phyloP scores from a whole-genome alignment of 2,888 invertebrate species.

The Salpingus planirostris region DNA sequence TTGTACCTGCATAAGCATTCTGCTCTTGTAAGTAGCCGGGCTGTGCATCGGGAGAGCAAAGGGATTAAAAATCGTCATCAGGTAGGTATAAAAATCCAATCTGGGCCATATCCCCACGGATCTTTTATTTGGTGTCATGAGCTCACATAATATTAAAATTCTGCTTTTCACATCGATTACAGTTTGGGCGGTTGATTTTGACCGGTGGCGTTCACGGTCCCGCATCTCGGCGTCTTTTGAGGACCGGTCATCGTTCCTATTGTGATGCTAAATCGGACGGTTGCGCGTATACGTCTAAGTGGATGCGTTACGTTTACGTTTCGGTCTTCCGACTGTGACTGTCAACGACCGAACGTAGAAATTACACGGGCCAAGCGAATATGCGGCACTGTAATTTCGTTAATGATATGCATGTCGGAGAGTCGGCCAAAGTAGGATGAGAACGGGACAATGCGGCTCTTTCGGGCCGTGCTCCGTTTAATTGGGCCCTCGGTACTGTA shows the following conservation, averaged over 20 bases:
- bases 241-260: conserved; percentile 20
- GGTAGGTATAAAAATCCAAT: conserved; percentile 1
- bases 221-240: conserved; percentile 17
- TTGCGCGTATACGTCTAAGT: no score
- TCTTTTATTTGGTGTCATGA: conserved; percentile 11
- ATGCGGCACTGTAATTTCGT: conserved; percentile 27
- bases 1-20: conserved; percentile 31
- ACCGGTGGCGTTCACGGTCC: no score
- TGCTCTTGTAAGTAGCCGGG: no score
- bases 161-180: conserved; percentile 36
- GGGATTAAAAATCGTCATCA: neutral
- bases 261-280: conserved; percentile 20
- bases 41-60: neutral
- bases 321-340: conserved; percentile 30
- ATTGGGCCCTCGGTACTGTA: conserved; percentile 16
- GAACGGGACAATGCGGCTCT: conserved; percentile 26
- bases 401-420: conserved; percentile 34
- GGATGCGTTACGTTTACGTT: conserved; percentile 11
- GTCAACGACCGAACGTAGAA: conserved; percentile 34
- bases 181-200: conserved; percentile 28
- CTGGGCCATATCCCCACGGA: no score
- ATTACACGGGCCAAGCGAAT: conserved; percentile 28
- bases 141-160: conserved; percentile 27
- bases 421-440: conserved; percentile 28
- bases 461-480: conserved; percentile 24